phyloP scores from a whole-genome alignment of 1,140 invertebrate genomes.

The Homalodisca vitripennis region DNA sequence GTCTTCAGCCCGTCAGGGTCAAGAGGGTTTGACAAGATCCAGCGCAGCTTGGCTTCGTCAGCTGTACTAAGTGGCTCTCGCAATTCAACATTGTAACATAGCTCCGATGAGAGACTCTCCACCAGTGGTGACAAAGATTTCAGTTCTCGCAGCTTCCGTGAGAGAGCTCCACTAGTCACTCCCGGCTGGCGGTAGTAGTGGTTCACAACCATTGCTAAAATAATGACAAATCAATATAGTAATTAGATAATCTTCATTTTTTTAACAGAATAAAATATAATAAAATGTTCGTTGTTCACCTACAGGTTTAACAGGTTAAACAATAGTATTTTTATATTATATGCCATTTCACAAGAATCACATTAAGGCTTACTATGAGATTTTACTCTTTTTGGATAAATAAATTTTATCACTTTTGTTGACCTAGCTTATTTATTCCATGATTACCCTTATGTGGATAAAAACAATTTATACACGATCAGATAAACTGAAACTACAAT shows the following conservation, averaged over 20 bases:
- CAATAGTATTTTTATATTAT: background rate
- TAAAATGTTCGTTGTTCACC: background rate
- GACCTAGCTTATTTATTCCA: background rate
- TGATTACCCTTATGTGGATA: too few species aligned
- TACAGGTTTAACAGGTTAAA: background rate
- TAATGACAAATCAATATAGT: background rate
- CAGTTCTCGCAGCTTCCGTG: constrained; percentile 41
- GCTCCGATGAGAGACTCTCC: constrained; percentile 62
- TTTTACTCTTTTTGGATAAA: background rate
- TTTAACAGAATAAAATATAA: background rate
- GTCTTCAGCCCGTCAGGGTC: constrained; percentile 53
- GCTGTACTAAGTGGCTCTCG: constrained; percentile 53
- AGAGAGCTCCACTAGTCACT: constrained; percentile 40
- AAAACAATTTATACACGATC: too few species aligned
- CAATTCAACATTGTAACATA: constrained; percentile 76
- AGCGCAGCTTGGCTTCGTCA: constrained; percentile 61
- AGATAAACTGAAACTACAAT: background rate
- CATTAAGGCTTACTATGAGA: background rate
- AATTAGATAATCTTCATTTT: background rate
- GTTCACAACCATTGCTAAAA: constrained; percentile 35
- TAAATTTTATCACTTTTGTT: background rate
- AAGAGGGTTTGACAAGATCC: constrained; percentile 69
- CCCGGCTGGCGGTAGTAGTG: constrained; percentile 45
- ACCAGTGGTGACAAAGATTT: constrained; percentile 43
- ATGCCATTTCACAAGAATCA: background rate